Evolutionary conservation across 2,797 vertebrate species (phyloP).

Genomic region (Euphonia xanthogaster): DNA sequence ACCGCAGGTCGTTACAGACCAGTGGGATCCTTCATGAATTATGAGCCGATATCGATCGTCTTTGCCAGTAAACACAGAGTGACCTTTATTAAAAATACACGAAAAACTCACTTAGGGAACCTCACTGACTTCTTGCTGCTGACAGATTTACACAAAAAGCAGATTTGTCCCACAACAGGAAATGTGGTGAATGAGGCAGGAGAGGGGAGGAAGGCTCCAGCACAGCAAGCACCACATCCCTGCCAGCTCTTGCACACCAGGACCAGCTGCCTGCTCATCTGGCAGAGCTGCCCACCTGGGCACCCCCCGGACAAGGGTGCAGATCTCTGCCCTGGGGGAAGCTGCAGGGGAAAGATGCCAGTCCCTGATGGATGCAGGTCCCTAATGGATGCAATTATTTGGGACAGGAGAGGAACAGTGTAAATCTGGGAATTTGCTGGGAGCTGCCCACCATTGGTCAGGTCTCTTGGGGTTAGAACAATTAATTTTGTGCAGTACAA

Average conservation of each 20-base stretch:
- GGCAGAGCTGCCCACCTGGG: background rate
- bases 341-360: fast-evolving
- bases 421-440: background rate
- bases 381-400: background rate
- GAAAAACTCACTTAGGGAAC: conserved; percentile 39
- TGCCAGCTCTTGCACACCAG: background rate
- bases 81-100: conserved; percentile 71
- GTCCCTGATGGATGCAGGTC: background rate
- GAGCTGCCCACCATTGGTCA: background rate
- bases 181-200: background rate
- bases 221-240: background rate
- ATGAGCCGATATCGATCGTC: conserved; percentile 49
- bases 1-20: background rate
- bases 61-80: conserved; percentile 60
- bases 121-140: background rate
- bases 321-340: background rate
- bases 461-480: background rate
- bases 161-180: background rate
- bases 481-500: conserved; percentile 14
- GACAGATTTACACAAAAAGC: background rate
- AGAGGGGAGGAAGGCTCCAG: fast-evolving
- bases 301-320: background rate
- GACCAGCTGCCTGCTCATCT: background rate
- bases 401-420: background rate
- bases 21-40: conserved; percentile 62